Conservation (phyloP, 2,113 vertebrate species). For the Vanacampus margaritifer region DNA sequence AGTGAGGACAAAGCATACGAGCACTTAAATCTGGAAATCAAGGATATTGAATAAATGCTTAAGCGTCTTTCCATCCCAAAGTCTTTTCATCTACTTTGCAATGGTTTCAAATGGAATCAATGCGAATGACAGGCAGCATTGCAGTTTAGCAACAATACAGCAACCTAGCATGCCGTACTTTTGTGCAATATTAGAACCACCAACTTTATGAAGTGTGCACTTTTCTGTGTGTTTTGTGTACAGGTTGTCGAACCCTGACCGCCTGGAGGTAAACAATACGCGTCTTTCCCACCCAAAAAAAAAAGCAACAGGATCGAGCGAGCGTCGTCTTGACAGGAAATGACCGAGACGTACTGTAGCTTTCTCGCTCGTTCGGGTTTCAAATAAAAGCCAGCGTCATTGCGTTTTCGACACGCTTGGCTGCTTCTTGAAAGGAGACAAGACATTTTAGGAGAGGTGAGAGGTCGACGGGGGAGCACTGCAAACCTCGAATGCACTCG, state of each 20-base stretch:
- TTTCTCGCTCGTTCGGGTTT: slow-evolving; percentile 14
- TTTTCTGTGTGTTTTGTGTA: slow-evolving; percentile 4
- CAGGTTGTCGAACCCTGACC: slow-evolving; percentile 28
- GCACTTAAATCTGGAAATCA: background rate
- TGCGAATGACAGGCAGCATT: slow-evolving; percentile 54
- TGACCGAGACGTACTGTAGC: slow-evolving; percentile 15
- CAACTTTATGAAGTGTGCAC: slow-evolving; percentile 36
- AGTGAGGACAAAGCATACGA: background rate
- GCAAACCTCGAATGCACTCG: slow-evolving; percentile 32
- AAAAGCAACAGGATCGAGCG: slow-evolving; percentile 28
- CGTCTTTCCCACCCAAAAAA: slow-evolving; percentile 1
- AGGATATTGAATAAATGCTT: background rate
- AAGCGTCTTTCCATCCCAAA: background rate
- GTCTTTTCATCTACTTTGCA: slow-evolving; percentile 37
- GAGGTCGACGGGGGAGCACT: slow-evolving; percentile 27
- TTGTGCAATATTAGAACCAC: slow-evolving; percentile 61
- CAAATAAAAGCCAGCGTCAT: slow-evolving; percentile 35
- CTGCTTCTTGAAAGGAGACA: slow-evolving; percentile 37
- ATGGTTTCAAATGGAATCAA: slow-evolving; percentile 39
- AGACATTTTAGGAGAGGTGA: slow-evolving; percentile 28
- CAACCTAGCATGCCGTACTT: slow-evolving; percentile 51
- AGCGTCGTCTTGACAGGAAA: slow-evolving; percentile 26
- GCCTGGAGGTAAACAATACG: slow-evolving; percentile 37
- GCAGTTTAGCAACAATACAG: slow-evolving; percentile 36
- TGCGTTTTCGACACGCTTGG: slow-evolving; percentile 36